These are phyloP conservation scores for Acanthisitta chloris DNA, from an alignment of 2,113 vertebrate species.

Conservation along the genomic window DNA sequence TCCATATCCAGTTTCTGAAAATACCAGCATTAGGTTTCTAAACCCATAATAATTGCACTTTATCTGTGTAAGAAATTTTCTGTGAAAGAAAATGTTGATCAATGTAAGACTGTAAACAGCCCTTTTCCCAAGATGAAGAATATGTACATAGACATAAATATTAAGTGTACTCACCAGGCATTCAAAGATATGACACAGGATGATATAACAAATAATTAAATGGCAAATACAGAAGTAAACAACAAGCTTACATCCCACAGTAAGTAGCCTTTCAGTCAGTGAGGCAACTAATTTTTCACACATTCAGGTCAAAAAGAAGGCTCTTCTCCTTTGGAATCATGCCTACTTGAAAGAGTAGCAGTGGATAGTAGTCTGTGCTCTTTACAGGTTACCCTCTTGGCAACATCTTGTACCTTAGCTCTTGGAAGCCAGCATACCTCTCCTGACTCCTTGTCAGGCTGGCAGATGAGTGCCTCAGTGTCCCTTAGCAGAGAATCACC, in stretches of 20 bases:
- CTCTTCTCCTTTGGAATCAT: not conserved
- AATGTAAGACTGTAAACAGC: not conserved
- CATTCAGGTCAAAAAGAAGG: not conserved
- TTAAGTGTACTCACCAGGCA: not conserved
- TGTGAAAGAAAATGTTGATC: not conserved
- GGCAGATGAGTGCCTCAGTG: not conserved
- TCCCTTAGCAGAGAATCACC: not conserved
- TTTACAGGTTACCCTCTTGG: not conserved
- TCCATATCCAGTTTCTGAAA: not conserved
- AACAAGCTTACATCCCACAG: not conserved
- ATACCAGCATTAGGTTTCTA: not conserved
- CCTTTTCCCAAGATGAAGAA: not conserved
- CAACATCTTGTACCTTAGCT: not conserved
- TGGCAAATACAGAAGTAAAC: not conserved
- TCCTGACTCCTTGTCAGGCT: not conserved
- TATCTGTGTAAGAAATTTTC: not conserved
- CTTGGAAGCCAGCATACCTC: not conserved
- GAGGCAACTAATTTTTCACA: not conserved
- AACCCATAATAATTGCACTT: not conserved
- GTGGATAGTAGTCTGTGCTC: not conserved
- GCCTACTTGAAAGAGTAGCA: not conserved
- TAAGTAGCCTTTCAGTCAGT: not conserved
- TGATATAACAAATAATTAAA: not conserved
- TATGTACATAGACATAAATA: not conserved
- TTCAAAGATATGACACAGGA: not conserved